Evolutionary conservation across 2,113 vertebrate species (phyloP), one percentile per base, ranked within the genome.

Genomic region (Phalacrocorax brasilianus): DNA sequence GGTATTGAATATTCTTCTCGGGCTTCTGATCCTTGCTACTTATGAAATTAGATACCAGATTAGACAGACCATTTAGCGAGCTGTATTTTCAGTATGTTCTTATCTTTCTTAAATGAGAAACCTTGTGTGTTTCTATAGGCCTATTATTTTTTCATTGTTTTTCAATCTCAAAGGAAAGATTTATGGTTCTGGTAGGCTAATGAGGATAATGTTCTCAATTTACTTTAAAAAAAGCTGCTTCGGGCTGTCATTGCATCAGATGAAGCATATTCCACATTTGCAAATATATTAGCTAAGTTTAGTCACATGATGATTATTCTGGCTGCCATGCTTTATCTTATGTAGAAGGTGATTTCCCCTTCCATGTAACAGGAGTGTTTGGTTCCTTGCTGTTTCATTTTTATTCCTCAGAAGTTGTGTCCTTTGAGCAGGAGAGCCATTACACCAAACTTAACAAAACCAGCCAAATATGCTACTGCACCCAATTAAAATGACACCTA

Each of bases 1-100:
- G 76, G 74, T 89, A 71, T 14, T 95, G 83, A 79, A 72, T 92
- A 89, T 94, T 96, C 85, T 88, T 86, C 81, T 80, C 87, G 70
- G 49, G 70, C 28, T 94, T 67, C 74, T 85, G 75, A 83, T 93
- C 89, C 68, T 91, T 91, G 78, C 67, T 93, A 11, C 42, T 85
- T 88, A 93, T 6, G 70, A 95, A 93, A 89, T 90, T 67, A 91
- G 87, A 55, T 84, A 79, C 56, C 70, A 83, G 63, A 91, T 81
- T 76, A 92, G 85, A 83, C 79, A 89, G 61, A 50, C 28, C 30
- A 45, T 84, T 93, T 94, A 92, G 73, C 33, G 89, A 63, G 24
- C 52, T 95, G 27, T 67, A 63, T 91, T 96, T 91, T 63, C 73
- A 78, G 4, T 6, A 19, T 70, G 33, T 59, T 94, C 76, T 91